phyloP scores from a whole-genome alignment of 2,113 vertebrate genomes.

The Campylorhamphus procurvoides region DNA sequence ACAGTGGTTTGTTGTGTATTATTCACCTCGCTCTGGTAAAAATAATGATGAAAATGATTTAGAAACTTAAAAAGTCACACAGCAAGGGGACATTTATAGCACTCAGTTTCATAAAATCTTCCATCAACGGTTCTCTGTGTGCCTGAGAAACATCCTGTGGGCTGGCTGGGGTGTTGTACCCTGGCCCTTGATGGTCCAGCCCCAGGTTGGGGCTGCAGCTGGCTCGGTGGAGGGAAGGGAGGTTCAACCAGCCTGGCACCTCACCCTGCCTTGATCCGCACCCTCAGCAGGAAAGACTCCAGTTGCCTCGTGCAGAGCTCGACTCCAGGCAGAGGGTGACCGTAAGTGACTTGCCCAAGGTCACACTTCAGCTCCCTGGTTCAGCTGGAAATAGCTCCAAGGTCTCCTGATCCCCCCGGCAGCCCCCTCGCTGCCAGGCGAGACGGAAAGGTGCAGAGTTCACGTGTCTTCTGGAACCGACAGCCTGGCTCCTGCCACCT shows the following conservation, averaged over 20 bases:
- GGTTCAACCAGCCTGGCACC: neutral
- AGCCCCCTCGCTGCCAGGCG: neutral
- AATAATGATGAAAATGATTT: conserved; percentile 51
- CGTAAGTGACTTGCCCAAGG: conserved; percentile 17
- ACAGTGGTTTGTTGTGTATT: conserved; percentile 38
- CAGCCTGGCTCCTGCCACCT: conserved; percentile 10
- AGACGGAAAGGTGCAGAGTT: conserved; percentile 14
- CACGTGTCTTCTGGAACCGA: neutral
- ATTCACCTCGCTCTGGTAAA: conserved; percentile 1
- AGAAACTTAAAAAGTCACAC: neutral
- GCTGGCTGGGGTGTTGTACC: neutral
- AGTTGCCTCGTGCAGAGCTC: neutral
- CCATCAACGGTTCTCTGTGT: neutral
- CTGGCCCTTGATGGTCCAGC: neutral
- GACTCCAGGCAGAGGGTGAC: neutral
- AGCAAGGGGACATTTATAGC: conserved; percentile 9
- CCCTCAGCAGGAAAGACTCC: neutral
- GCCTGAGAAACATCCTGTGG: conserved; percentile 22
- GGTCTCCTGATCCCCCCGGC: neutral
- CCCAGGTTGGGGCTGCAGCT: neutral
- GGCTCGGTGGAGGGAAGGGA: neutral
- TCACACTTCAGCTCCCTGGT: neutral
- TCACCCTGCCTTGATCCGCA: neutral
- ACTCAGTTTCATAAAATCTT: conserved; percentile 14
- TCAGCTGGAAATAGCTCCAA: conserved; percentile 40